phyloP scores from a whole-genome alignment of 2,113 vertebrate genomes.

The Leptodactylus fuscus region DNA sequence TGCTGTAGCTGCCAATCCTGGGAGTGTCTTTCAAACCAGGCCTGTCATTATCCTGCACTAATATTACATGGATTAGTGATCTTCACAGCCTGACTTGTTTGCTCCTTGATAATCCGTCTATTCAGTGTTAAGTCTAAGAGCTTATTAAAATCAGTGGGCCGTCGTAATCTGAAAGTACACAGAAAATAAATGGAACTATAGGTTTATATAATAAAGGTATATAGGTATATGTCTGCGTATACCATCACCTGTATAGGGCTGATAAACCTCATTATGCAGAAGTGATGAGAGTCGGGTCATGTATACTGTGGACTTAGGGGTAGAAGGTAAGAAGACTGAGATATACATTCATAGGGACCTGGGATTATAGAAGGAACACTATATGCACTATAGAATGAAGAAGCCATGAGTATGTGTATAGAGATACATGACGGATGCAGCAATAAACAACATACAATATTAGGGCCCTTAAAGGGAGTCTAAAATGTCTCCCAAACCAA shows the following conservation, averaged over 20 bases:
- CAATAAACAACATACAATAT: no score
- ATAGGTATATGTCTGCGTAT: neutral
- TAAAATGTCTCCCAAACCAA: no score
- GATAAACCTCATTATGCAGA: neutral
- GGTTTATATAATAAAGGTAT: neutral
- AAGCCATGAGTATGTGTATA: neutral
- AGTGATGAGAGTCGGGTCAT: neutral
- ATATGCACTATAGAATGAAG: neutral
- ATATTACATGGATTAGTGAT: conserved; percentile 57
- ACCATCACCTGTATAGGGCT: neutral
- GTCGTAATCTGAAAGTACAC: conserved; percentile 34
- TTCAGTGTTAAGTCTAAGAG: conserved; percentile 52
- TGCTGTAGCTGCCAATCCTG: conserved; percentile 36
- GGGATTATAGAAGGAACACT: neutral
- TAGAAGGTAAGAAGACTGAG: neutral
- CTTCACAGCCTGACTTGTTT: conserved; percentile 55
- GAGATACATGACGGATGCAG: no score
- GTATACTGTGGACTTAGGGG: neutral
- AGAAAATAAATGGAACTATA: conserved; percentile 6
- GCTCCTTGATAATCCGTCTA: conserved; percentile 53
- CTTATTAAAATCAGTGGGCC: conserved; percentile 54
- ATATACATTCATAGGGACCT: neutral
- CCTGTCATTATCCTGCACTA: conserved; percentile 56
- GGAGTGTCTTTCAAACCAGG: conserved; percentile 18
- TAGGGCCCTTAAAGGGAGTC: no score